These are phyloP conservation scores for Spodoptera litura DNA, from an alignment of 1,140 invertebrate genomes.

Conservation along the genomic window DNA sequence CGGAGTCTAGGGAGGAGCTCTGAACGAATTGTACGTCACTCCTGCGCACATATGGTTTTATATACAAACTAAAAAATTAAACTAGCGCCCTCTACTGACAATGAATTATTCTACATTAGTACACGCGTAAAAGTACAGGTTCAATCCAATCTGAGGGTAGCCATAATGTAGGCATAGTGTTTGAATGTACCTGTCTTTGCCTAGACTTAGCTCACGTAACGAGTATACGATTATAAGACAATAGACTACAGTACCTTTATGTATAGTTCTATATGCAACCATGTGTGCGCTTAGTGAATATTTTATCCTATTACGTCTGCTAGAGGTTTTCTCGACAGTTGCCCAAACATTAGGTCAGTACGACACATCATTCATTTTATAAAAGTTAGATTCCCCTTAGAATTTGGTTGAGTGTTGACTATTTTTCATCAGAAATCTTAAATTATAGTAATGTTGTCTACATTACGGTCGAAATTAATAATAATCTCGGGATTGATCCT, in stretches of 20 bases:
- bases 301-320: constrained; percentile 53
- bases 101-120: too few species aligned
- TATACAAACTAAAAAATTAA: neutral
- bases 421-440: too few species aligned
- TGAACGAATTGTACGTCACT: constrained; percentile 49
- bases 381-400: neutral
- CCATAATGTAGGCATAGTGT: too few species aligned
- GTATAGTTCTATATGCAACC: neutral
- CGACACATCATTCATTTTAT: constrained; percentile 11
- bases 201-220: neutral
- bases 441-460: too few species aligned
- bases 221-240: neutral
- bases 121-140: too few species aligned
- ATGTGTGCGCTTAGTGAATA: constrained; percentile 14
- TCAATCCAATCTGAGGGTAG: too few species aligned
- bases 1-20: constrained; percentile 62
- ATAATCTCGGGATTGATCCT: too few species aligned
- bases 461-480: too few species aligned
- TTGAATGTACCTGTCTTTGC: too few species aligned
- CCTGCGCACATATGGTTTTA: neutral
- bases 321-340: constrained; percentile 58
- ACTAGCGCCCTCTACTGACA: too few species aligned
- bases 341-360: constrained; percentile 6
- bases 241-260: neutral
- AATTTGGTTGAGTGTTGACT: too few species aligned